phyloP scores from a whole-genome alignment of 2,113 vertebrate species.

The Lasiurus borealis region DNA sequence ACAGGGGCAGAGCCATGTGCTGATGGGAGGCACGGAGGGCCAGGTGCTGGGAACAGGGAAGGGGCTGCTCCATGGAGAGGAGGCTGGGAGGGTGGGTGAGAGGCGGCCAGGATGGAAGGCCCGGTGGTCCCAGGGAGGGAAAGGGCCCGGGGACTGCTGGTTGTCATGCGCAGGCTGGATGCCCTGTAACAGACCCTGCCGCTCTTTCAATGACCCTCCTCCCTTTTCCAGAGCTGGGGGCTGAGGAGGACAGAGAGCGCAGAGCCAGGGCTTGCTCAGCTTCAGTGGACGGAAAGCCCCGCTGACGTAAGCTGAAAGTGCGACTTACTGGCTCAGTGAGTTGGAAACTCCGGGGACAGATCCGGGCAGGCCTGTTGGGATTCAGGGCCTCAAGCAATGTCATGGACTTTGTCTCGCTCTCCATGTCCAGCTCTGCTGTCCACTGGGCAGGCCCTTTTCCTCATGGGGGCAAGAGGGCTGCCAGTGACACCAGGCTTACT shows the following conservation, averaged over 20 bases:
- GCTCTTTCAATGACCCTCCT: not conserved
- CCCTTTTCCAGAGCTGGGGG: not conserved
- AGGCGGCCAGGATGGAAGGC: not conserved
- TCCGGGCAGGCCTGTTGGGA: not conserved
- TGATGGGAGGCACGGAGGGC: rapidly evolving
- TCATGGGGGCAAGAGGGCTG: not conserved
- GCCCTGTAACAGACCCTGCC: not conserved
- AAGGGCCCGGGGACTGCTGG: not conserved
- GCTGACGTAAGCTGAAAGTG: not conserved
- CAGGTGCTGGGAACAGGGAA: not conserved
- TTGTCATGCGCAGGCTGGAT: not conserved
- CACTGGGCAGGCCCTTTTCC: not conserved
- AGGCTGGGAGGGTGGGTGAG: not conserved
- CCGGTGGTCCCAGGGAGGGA: rapidly evolving
- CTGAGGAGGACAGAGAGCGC: not conserved
- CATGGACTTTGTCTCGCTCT: not conserved
- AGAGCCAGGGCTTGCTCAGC: not conserved
- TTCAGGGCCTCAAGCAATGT: not conserved
- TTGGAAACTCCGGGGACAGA: not conserved
- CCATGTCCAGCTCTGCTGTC: not conserved
- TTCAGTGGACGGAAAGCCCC: not conserved
- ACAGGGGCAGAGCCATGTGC: rapidly evolving
- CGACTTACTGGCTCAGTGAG: not conserved
- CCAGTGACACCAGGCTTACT: not conserved
- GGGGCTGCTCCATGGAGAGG: not conserved